Percentiles rank a stretch among this genome's conserved stretches.
Evolutionary conservation across 2,797 vertebrate species (phyloP).

Genomic region (Hephaestus fuliginosus): DNA sequence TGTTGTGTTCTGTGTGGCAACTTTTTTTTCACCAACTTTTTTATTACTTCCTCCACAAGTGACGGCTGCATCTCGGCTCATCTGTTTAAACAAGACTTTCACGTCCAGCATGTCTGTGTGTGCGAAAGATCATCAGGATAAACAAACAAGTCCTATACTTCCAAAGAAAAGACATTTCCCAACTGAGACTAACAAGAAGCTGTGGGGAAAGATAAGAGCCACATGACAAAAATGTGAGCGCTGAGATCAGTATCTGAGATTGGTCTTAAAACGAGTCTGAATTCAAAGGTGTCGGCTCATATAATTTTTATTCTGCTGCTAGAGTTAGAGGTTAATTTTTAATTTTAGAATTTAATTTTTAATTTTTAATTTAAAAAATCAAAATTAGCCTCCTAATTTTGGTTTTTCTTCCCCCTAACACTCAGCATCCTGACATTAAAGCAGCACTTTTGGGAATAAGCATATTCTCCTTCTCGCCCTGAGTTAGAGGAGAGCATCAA

Average conservation of each 20-base stretch:
- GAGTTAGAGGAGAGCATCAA: neutral
- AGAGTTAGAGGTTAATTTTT: too few species aligned
- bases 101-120: neutral
- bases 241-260: neutral
- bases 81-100: conserved; percentile 14
- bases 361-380: too few species aligned
- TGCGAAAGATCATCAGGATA: neutral
- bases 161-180: conserved; percentile 1
- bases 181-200: neutral
- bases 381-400: too few species aligned
- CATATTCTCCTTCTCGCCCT: neutral
- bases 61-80: neutral
- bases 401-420: neutral
- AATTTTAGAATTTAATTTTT: too few species aligned
- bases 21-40: conserved; percentile 9
- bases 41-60: neutral
- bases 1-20: conserved; percentile 1
- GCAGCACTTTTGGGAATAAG: neutral
- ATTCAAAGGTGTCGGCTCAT: conserved; percentile 1
- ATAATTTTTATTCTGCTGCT: neutral
- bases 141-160: neutral
- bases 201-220: neutral
- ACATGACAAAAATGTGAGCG: neutral
- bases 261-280: neutral
- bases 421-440: neutral